Percentiles rank a stretch among this genome's conserved stretches.
Conservation (phyloP, 2,113 vertebrate species). For the Rhinogobius similis region DNA sequence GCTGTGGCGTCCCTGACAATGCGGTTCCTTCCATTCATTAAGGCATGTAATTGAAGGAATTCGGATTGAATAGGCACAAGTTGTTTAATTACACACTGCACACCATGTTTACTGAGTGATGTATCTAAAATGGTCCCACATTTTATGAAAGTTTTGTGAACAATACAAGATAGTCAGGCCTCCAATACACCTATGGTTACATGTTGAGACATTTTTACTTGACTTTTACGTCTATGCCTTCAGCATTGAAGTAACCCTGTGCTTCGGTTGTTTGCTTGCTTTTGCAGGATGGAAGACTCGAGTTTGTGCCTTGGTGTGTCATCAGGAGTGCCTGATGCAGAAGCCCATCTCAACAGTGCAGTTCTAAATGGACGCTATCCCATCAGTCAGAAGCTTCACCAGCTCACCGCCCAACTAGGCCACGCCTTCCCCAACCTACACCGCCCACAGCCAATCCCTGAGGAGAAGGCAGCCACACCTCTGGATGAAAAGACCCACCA, state of each 20-base stretch:
- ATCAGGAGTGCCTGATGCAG: constrained; percentile 88
- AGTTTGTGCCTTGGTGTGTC: constrained; percentile 99
- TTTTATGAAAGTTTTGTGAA: constrained; percentile 71
- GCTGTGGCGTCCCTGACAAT: constrained; percentile 74
- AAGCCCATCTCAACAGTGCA: constrained; percentile 89
- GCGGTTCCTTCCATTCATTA: constrained; percentile 80
- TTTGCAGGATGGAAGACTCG: constrained; percentile 96
- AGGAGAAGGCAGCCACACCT: constrained; percentile 86
- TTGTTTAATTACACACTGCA: constrained; percentile 82
- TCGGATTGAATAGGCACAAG: constrained; percentile 83
- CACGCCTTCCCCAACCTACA: constrained; percentile 96
- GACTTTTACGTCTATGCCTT: not conserved
- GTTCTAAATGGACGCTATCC: constrained; percentile 98
- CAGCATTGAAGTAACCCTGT: not conserved
- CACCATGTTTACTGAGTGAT: constrained; percentile 79
- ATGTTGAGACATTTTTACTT: constrained; percentile 12
- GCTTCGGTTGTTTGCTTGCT: constrained; percentile 23
- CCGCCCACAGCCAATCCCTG: constrained; percentile 87
- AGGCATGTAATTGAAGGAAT: constrained; percentile 84
- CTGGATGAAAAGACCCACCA: constrained; percentile 95
- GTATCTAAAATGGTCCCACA: constrained; percentile 75
- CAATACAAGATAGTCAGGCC: constrained; percentile 47
- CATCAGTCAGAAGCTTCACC: constrained; percentile 98
- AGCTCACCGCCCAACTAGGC: constrained; percentile 94
- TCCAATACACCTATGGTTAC: constrained; percentile 46